These are phyloP conservation scores for Pollachius pollachius DNA, from an alignment of 2,113 vertebrate genomes.

Conservation along the genomic window DNA sequence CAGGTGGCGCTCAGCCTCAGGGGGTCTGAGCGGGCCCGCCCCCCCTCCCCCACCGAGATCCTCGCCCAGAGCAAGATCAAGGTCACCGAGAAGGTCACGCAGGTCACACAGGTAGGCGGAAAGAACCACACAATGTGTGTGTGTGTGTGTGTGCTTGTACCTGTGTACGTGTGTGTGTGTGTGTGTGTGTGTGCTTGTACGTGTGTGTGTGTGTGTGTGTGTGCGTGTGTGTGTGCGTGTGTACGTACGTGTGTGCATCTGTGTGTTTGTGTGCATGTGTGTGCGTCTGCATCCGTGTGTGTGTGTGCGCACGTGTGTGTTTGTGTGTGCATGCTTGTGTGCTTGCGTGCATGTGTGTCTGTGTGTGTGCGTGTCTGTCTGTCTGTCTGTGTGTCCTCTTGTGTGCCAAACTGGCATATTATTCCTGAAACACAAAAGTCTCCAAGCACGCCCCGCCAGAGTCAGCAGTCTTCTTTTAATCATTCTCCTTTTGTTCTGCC, in stretches of 20 bases:
- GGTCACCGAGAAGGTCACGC: conserved; percentile 97
- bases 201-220: no score
- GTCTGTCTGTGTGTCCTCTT: neutral
- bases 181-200: no score
- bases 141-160: neutral
- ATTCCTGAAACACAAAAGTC: no score
- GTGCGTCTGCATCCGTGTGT: conserved; percentile 19
- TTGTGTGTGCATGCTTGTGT: conserved; percentile 5
- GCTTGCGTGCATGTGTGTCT: neutral
- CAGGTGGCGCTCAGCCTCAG: conserved; percentile 94
- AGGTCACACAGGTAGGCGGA: conserved; percentile 89
- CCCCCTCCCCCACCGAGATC: conserved; percentile 89
- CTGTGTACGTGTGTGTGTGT: no score
- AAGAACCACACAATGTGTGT: neutral
- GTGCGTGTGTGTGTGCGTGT: conserved; percentile 16
- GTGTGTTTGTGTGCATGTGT: conserved; percentile 1
- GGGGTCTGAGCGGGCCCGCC: conserved; percentile 70
- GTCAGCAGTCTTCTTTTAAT: no score
- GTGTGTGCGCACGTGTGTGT: conserved; percentile 20
- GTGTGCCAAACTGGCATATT: no score
- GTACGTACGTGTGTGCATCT: conserved; percentile 19
- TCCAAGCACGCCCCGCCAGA: no score
- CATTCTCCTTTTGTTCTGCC: no score
- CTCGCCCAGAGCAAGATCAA: conserved; percentile 94
- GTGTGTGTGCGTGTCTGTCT: no score